Evolutionary conservation across 2,888 invertebrate genomes (phyloP).

Genomic region (Ganaspis brasiliensis): DNA sequence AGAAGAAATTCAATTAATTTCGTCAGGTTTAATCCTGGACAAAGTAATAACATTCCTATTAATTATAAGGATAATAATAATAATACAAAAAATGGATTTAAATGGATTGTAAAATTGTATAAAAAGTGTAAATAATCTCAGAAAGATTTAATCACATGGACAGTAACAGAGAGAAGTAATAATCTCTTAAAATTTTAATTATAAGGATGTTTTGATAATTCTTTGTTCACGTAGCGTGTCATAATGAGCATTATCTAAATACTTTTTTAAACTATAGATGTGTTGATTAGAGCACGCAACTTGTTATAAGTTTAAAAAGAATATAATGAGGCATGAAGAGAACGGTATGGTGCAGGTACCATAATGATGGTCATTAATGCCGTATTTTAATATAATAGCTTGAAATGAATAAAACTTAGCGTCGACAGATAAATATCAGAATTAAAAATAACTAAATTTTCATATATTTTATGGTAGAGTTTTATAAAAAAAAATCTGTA

Average conservation of each 20-base stretch:
- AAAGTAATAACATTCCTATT: too few species aligned
- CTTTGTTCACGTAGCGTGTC: neutral
- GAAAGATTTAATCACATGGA: too few species aligned
- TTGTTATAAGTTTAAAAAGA: slow-evolving; percentile 16
- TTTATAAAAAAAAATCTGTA: slow-evolving; percentile 5
- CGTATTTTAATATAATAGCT: slow-evolving; percentile 12
- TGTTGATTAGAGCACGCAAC: slow-evolving; percentile 41
- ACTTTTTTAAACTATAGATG: slow-evolving; percentile 19
- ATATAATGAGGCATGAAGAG: slow-evolving; percentile 12
- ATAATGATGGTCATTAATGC: slow-evolving; percentile 15
- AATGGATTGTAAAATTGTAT: neutral
- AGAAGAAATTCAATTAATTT: too few species aligned
- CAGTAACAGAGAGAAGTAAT: too few species aligned
- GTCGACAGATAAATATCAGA: neutral
- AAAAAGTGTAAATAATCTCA: neutral
- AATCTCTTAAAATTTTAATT: neutral
- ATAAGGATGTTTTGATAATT: neutral
- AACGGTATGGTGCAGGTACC: neutral
- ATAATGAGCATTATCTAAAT: neutral
- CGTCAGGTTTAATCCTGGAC: too few species aligned
- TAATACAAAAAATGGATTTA: neutral
- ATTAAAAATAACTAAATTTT: neutral
- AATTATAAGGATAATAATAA: too few species aligned
- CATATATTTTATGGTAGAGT: too few species aligned
- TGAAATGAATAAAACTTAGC: slow-evolving; percentile 12